Conservation (phyloP, 92 coral and sea anemone species). For the Bergia sp. region DNA sequence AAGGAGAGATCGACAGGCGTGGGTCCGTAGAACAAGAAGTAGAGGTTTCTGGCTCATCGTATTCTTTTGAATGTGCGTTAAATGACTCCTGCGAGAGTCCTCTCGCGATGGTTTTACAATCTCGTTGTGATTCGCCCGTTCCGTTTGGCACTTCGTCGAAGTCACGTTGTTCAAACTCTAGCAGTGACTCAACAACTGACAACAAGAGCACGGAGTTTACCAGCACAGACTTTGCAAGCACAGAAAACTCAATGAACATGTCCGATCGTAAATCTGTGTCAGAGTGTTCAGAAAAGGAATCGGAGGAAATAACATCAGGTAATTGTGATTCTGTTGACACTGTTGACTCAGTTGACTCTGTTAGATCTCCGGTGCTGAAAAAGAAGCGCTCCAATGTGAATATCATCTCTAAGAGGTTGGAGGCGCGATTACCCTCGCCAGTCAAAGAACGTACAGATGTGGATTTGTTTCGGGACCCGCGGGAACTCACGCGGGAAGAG, state of each 20-base stretch:
- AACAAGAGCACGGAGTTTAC: neutral
- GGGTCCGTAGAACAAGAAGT: conserved; percentile 28
- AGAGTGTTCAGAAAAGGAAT: conserved; percentile 13
- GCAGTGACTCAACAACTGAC: conserved; percentile 24
- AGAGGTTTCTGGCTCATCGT: neutral
- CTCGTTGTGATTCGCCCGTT: conserved; percentile 41
- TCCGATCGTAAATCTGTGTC: conserved; percentile 17
- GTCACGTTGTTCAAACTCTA: conserved; percentile 1
- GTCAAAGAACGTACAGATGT: conserved; percentile 65
- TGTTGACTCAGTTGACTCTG: neutral
- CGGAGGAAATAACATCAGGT: conserved; percentile 15
- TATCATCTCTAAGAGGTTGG: conserved; percentile 34
- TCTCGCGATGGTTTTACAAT: neutral
- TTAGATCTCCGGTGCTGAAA: neutral
- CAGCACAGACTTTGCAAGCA: neutral
- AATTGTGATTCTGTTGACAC: conserved; percentile 11
- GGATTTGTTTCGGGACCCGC: conserved; percentile 94
- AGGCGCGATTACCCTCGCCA: conserved; percentile 39
- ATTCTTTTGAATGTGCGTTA: conserved; percentile 33
- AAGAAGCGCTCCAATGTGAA: conserved; percentile 27
- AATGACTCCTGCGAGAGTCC: conserved; percentile 35
- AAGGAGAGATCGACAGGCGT: conserved; percentile 33
- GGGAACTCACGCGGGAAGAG: conserved; percentile 96
- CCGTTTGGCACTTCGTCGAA: conserved; percentile 33
- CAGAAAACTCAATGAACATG: neutral